Evolutionary conservation across 2,797 vertebrate genomes (phyloP).

Genomic region (Gobio occitaniae): DNA sequence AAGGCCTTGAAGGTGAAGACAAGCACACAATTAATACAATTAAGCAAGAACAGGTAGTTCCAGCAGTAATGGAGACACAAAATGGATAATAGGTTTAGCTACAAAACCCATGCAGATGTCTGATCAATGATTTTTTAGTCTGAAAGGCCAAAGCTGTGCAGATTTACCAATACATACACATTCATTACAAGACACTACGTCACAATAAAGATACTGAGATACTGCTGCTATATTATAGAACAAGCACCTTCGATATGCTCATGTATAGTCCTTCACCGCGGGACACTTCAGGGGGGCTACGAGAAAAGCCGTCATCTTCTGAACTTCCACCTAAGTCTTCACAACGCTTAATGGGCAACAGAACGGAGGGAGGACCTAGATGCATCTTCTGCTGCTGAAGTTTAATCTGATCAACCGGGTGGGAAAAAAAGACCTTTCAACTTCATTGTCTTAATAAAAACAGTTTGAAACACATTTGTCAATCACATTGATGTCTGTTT

Average conservation of each 20-base stretch:
- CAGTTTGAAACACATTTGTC: neutral
- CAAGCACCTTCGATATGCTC: constrained; percentile 75
- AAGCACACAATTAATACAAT: constrained; percentile 14
- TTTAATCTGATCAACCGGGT: constrained; percentile 80
- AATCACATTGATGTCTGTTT: neutral
- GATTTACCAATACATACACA: neutral
- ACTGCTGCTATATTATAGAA: constrained; percentile 27
- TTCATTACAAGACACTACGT: neutral
- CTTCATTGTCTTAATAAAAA: neutral
- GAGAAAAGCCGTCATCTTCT: constrained; percentile 82
- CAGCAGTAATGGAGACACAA: neutral
- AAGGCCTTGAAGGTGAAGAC: constrained; percentile 74
- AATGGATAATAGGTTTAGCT: neutral
- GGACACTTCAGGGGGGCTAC: constrained; percentile 80
- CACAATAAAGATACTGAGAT: neutral
- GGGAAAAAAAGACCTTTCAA: neutral
- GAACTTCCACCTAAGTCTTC: constrained; percentile 81
- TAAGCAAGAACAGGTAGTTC: neutral
- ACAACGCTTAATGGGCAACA: constrained; percentile 75
- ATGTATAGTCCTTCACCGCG: constrained; percentile 67
- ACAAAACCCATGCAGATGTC: neutral
- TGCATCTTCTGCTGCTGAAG: constrained; percentile 89
- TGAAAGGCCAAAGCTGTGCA: neutral
- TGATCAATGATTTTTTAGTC: constrained; percentile 1
- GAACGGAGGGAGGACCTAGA: constrained; percentile 81